phyloP scores from a whole-genome alignment of 2,113 vertebrate species.

The Pseudopipra pipra region DNA sequence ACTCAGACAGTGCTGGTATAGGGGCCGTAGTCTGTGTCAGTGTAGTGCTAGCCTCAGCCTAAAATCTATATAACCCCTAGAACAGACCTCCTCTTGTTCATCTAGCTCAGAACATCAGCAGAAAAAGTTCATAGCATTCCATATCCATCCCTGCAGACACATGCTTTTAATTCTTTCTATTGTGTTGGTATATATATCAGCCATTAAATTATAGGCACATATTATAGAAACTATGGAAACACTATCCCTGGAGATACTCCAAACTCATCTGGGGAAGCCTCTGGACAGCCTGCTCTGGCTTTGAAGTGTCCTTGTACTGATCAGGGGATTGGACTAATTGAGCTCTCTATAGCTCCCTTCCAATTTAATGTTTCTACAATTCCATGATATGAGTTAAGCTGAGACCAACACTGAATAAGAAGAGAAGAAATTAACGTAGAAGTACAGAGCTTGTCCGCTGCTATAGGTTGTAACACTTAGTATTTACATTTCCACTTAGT shows the following conservation, averaged over 20 bases:
- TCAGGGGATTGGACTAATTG: neutral
- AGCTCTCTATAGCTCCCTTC: neutral
- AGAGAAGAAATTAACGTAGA: neutral
- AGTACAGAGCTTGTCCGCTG: neutral
- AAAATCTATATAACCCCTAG: neutral
- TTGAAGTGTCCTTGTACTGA: neutral
- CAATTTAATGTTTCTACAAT: neutral
- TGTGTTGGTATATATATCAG: neutral
- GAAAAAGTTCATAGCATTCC: neutral
- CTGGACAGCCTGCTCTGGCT: neutral
- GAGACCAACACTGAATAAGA: neutral
- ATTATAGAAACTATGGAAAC: neutral
- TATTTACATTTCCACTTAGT: neutral
- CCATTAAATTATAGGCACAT: neutral
- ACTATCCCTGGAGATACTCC: neutral
- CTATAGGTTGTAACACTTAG: neutral
- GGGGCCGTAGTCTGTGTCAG: accelerated
- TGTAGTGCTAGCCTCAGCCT: neutral
- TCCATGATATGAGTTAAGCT: neutral
- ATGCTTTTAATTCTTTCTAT: neutral
- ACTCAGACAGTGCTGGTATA: neutral
- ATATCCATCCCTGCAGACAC: neutral
- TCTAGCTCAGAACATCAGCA: neutral
- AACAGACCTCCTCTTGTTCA: neutral
- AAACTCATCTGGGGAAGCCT: neutral